Evolutionary conservation across 1,140 invertebrate species (phyloP), one percentile per base, ranked within the genome.

Genomic region (Euwallacea similis): DNA sequence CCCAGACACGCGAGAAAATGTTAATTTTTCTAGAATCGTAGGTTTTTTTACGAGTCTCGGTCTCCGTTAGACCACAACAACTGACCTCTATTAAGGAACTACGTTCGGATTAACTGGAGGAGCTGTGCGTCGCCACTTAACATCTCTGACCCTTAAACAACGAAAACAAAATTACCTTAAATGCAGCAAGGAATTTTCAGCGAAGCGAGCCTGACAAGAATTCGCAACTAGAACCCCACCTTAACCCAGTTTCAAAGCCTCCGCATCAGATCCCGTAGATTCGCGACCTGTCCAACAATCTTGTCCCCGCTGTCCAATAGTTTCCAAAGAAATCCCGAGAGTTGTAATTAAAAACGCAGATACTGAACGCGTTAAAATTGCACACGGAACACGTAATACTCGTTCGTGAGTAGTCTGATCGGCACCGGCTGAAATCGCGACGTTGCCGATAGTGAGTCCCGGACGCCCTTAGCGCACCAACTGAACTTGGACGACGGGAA

Each of bases 401-500:
- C 21, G 21, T 50, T 42, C 62, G 50, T 66, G 42, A 41, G 13
- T 9, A 33, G 21, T 63, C 42, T 11, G 54, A 66, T 53, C 50
- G 50, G 50, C 21, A 66, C 42, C 13, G 33, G 47, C 21, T 61
- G 42, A 61, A 61, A 43, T 41, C 42, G 10, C 41, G 42, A 41
- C 16, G 41, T 41, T 61, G 10, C 8, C 11, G 62, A 15, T 33
- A 64, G 62, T 9, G 43, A 42, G 10, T 13, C 9, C 42, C 44
- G 42, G 44, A 67, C 16, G 65, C 54, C 54, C 65, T 54, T 55
- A 67, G 65, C 65, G 54, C 65, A 67, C 65, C 42, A 21, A 67
- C 65, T 67, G 42, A 21, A 21, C 42, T 67, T 42, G 9, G 13
- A 42, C 10, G 7, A 16, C 42, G 42, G 15, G 42, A 44, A 15